Conservation (phyloP, 2,797 vertebrate genomes). For the Melanotaenia trifasciata region DNA sequence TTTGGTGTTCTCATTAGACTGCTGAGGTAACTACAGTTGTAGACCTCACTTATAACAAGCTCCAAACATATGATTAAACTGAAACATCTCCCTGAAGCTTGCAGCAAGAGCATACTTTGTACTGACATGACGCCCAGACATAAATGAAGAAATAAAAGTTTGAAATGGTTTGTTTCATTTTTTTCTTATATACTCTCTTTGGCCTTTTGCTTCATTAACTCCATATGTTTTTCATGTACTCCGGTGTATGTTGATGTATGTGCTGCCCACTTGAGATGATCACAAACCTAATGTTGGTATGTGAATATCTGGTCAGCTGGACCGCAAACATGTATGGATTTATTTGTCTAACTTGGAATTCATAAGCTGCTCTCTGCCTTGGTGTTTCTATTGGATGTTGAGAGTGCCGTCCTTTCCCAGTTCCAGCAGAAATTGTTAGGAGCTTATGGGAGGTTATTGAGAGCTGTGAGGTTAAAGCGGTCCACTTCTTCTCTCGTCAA, state of each 20-base stretch:
- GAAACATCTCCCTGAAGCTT: slow-evolving; percentile 40
- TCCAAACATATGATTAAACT: slow-evolving; percentile 23
- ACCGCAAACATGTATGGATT: slow-evolving; percentile 80
- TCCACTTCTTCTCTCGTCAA: slow-evolving; percentile 74
- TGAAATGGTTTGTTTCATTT: slow-evolving; percentile 61
- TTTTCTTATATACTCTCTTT: slow-evolving; percentile 55
- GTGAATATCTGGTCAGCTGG: slow-evolving; percentile 62
- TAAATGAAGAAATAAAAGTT: slow-evolving; percentile 54
- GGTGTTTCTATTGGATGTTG: slow-evolving; percentile 78
- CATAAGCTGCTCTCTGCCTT: slow-evolving; percentile 64
- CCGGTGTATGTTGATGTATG: slow-evolving; percentile 67
- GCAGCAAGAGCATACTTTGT: slow-evolving; percentile 33
- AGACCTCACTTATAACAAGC: background rate
- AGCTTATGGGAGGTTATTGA: slow-evolving; percentile 72
- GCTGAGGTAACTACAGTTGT: slow-evolving; percentile 33
- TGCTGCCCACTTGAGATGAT: slow-evolving; percentile 64
- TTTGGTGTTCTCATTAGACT: slow-evolving; percentile 56
- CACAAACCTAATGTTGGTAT: slow-evolving; percentile 72
- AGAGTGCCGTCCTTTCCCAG: slow-evolving; percentile 67
- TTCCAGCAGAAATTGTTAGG: slow-evolving; percentile 67
- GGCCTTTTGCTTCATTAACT: slow-evolving; percentile 65
- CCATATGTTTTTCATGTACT: slow-evolving; percentile 72
- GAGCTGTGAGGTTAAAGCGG: slow-evolving; percentile 78
- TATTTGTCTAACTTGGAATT: slow-evolving; percentile 82
- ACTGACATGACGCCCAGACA: slow-evolving; percentile 38